Conservation (phyloP, 2,113 vertebrate genomes). For the Cryptomyrus ogoouensis region DNA sequence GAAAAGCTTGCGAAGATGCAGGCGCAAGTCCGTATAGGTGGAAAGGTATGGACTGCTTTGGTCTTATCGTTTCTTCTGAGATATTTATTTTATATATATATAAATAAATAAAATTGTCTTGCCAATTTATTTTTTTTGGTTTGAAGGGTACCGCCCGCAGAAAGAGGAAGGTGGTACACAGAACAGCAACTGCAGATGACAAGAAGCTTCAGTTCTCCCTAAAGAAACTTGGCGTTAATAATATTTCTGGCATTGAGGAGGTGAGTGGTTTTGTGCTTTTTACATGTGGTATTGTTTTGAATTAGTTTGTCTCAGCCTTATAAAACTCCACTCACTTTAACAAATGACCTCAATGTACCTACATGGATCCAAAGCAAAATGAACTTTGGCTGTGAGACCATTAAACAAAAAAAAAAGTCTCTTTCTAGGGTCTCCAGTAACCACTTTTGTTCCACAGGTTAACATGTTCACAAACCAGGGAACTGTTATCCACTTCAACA, state of each 20-base stretch:
- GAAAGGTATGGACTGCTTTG: constrained; percentile 72
- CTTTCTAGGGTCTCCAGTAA: background rate
- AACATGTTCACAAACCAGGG: constrained; percentile 99
- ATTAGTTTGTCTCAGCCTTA: background rate
- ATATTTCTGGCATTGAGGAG: constrained; percentile 97
- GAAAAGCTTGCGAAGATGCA: constrained; percentile 96
- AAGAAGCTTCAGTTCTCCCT: constrained; percentile 97
- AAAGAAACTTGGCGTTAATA: constrained; percentile 96
- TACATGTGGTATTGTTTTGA: background rate
- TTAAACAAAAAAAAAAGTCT: background rate
- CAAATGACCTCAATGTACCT: background rate
- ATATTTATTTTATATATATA: background rate
- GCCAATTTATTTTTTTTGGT: background rate
- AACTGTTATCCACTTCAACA: constrained; percentile 98
- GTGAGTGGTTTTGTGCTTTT: constrained; percentile 47
- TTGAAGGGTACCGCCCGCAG: constrained; percentile 87
- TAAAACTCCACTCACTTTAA: background rate
- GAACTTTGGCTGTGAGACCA: background rate
- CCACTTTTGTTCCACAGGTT: constrained; percentile 63
- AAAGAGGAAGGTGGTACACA: constrained; percentile 99
- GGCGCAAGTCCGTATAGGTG: constrained; percentile 96
- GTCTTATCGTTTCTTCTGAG: background rate
- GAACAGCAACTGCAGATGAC: constrained; percentile 95
- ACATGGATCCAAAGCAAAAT: background rate
- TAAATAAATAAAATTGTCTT: background rate